Evolutionary conservation across 92 coral and sea anemone species (phyloP).

Genomic region (Epizoanthus ramosus): DNA sequence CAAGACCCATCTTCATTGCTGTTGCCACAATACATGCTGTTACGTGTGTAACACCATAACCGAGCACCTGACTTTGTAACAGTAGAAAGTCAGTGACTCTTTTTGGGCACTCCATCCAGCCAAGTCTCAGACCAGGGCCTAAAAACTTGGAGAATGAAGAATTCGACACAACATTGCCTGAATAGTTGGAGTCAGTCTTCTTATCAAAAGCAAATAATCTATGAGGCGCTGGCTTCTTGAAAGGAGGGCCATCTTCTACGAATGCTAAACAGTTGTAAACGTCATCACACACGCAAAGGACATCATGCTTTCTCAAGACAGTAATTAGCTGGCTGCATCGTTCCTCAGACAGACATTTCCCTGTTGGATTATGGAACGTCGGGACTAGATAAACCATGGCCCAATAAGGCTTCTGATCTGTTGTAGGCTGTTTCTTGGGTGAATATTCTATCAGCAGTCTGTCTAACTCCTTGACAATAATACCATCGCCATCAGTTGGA

Average conservation of each 20-base stretch:
- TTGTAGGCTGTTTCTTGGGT: conserved; percentile 40
- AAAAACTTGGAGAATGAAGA: conserved; percentile 81
- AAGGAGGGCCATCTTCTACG: conserved; percentile 54
- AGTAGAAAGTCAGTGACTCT: conserved; percentile 44
- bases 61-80: conserved; percentile 21
- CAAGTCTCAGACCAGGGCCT: conserved; percentile 91
- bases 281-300: conserved; percentile 69
- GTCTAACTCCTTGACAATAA: conserved; percentile 62
- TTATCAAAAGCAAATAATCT: conserved; percentile 58
- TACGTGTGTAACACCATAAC: conserved; percentile 81
- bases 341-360: conserved; percentile 47
- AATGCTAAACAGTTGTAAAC: conserved; percentile 60
- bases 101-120: conserved; percentile 91
- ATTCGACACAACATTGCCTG: conserved; percentile 90
- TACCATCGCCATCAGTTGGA: conserved; percentile 64
- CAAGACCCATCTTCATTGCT: conserved; percentile 72
- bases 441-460: conserved; percentile 43
- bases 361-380: conserved; percentile 75
- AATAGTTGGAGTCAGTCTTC: conserved; percentile 71
- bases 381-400: conserved; percentile 75
- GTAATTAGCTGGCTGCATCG: conserved; percentile 57
- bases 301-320: conserved; percentile 51
- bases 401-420: conserved; percentile 62
- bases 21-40: conserved; percentile 78
- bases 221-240: conserved; percentile 54